Evolutionary conservation across 2,797 vertebrate species (phyloP), one percentile per base, ranked within the genome.

Genomic region (Aeoliscus strigatus): DNA sequence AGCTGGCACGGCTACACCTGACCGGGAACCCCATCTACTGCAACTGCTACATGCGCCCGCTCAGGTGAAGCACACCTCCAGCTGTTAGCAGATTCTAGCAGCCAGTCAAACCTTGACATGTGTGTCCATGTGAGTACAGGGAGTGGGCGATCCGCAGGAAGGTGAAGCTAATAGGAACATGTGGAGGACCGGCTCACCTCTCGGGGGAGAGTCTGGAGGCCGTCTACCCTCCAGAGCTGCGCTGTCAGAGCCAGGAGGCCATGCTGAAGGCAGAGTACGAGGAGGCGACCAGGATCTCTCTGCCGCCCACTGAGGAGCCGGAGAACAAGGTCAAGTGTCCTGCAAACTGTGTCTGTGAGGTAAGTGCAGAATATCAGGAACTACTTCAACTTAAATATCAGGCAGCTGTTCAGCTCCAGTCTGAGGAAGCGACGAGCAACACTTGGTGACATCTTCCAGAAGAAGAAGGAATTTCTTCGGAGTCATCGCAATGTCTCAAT

Each of bases 1-100:
- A 69, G 11, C 75, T 94, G 57, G 38, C 27, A 5, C 72, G 60
- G 43, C 81, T 96, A 70, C 87, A 87, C 64, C 76, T 98, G 49
- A 86, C 76, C 0, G 85, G 84, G 2, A 98, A 96, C 73, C 89
- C 89, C 0, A 57, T 94, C 53, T 82, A 88, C 61, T 97, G 94
- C 44, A 91, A 89, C 75, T 98, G 95, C 75, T 80, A 70, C 45
- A 74, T 93, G 68, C 79, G 77, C 26, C 87, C 88, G n/a, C n/a
- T n/a, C n/a, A n/a, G 0, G 86, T 96, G 67, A 87, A 35, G n/a
- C n/a, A n/a, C n/a, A n/a, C n/a, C n/a, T n/a, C n/a, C n/a, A n/a
- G n/a, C n/a, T n/a, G n/a, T n/a, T n/a, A n/a, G n/a, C n/a, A n/a
- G n/a, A n/a, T n/a, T n/a, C n/a, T n/a, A n/a, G n/a, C n/a, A n/a